phyloP scores from a whole-genome alignment of 37 sponge, comb jelly and placozoan genomes.

The Agelas oroides region DNA sequence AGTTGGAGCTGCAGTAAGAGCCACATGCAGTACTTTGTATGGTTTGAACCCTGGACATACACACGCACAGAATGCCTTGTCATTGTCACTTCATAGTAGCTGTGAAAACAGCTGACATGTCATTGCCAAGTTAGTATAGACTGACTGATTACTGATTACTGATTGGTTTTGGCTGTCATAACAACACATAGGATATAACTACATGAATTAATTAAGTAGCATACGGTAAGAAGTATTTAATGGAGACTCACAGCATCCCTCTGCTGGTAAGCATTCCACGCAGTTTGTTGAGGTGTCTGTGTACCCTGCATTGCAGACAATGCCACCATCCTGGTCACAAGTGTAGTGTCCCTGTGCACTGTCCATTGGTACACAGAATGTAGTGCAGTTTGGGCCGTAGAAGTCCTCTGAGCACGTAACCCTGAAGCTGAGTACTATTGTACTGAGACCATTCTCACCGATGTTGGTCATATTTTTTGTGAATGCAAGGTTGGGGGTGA shows the following conservation, averaged over 20 bases:
- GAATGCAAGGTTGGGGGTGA: neutral
- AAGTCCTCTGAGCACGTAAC: conserved; percentile 3
- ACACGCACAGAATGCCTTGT: neutral
- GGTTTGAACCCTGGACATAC: no score
- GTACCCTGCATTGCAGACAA: conserved; percentile 1
- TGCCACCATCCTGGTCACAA: neutral
- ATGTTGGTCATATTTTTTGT: neutral
- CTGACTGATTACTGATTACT: neutral
- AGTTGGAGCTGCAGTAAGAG: neutral
- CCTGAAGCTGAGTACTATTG: neutral
- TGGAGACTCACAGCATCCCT: conserved; percentile 6
- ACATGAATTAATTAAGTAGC: no score
- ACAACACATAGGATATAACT: no score
- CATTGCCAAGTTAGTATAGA: neutral
- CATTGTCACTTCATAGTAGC: neutral
- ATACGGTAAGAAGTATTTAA: no score
- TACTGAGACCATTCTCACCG: neutral
- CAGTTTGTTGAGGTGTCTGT: neutral
- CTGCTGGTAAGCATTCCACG: neutral
- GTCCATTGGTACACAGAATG: no score
- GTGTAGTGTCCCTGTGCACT: no score
- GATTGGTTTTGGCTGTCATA: no score
- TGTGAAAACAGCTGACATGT: neutral
- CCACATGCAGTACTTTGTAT: no score
- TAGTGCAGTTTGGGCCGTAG: neutral